phyloP scores from a whole-genome alignment of 1,140 invertebrate genomes.

The Zophobas morio region DNA sequence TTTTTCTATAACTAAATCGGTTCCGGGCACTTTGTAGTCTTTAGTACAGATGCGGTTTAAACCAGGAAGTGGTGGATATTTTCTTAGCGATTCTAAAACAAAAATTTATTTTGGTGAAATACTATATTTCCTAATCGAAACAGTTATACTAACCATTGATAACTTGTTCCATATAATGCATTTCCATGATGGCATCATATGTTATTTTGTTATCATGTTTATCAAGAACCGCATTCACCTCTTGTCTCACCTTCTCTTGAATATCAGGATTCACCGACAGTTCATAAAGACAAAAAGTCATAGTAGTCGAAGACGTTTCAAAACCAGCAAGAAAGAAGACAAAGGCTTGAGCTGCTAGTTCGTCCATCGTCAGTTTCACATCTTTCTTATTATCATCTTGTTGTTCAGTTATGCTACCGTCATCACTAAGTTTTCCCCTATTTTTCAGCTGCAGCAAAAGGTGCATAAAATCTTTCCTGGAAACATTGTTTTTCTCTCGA shows the following conservation, averaged over 20 bases:
- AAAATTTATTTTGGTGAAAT: too few species aligned
- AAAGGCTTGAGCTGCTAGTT: constrained; percentile 70
- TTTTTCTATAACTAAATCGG: too few species aligned
- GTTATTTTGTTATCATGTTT: constrained; percentile 52
- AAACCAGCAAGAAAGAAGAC: constrained; percentile 74
- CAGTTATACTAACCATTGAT: not conserved
- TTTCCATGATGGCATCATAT: constrained; percentile 3
- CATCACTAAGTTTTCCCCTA: not conserved
- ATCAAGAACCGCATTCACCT: not conserved
- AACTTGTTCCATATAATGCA: constrained; percentile 1
- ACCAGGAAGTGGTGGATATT: too few species aligned
- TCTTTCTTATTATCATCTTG: not conserved
- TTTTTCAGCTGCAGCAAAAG: too few species aligned
- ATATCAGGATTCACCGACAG: constrained; percentile 71
- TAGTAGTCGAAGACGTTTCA: constrained; percentile 73
- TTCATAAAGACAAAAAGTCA: constrained; percentile 70
- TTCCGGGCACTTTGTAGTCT: too few species aligned
- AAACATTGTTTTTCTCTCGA: too few species aligned
- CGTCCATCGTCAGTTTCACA: constrained; percentile 52
- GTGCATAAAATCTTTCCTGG: too few species aligned
- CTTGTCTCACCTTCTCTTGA: not conserved
- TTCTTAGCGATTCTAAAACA: too few species aligned
- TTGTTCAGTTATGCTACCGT: not conserved
- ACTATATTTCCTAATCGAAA: too few species aligned
- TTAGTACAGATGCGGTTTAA: too few species aligned